Conservation (phyloP, 37 sponge, comb jelly and placozoan species). For the Ephydatia muelleri region DNA sequence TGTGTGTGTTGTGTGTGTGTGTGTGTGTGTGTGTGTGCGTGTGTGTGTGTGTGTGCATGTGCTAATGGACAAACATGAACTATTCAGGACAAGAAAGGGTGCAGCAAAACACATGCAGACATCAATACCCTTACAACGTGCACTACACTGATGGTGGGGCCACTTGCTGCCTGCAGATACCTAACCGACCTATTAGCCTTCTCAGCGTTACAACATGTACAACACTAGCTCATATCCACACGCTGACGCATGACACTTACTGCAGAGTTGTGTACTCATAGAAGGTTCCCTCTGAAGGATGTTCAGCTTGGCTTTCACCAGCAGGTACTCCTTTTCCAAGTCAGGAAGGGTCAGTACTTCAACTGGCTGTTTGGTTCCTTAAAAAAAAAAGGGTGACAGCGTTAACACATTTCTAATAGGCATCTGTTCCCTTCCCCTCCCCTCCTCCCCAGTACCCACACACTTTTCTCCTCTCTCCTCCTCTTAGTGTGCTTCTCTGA, state of each 20-base stretch:
- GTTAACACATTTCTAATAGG: neutral
- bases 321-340: slow-evolving; percentile 51
- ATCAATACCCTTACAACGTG: no score
- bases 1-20: neutral
- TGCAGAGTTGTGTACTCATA: slow-evolving; percentile 39
- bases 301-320: slow-evolving; percentile 46
- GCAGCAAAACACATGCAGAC: no score
- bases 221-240: no score
- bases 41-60: neutral
- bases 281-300: slow-evolving; percentile 40
- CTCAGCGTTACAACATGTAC: no score
- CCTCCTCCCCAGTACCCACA: neutral
- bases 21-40: neutral
- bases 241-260: neutral
- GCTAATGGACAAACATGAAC: no score
- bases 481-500: neutral
- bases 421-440: neutral
- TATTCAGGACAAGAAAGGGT: no score
- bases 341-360: slow-evolving; percentile 52
- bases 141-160: no score
- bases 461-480: neutral
- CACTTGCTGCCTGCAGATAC: no score
- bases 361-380: neutral
- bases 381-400: no score
- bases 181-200: no score